phyloP scores from a whole-genome alignment of 2,888 invertebrate species.

The Limulus polyphemus region DNA sequence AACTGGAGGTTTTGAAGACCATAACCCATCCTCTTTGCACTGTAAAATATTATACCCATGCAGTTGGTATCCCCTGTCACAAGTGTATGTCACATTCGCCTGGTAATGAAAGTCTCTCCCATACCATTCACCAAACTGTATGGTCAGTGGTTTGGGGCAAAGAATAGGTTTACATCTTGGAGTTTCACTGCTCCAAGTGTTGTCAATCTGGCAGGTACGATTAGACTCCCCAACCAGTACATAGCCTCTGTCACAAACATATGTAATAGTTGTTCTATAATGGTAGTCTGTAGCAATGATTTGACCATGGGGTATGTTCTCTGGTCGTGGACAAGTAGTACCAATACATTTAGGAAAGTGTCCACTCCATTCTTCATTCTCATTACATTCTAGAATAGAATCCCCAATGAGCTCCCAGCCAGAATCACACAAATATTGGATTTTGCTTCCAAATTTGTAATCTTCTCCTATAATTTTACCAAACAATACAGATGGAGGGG shows the following conservation, averaged over 20 bases:
- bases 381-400: conserved; percentile 10
- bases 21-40: conserved; percentile 19
- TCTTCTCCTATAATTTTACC: conserved; percentile 22
- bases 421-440: conserved; percentile 19
- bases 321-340: background rate
- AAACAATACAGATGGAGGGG: conserved; percentile 24
- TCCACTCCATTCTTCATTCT: conserved; percentile 16
- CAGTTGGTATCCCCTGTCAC: conserved; percentile 20
- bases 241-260: conserved; percentile 33
- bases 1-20: conserved; percentile 16
- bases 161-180: conserved; percentile 24
- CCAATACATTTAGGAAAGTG: conserved; percentile 14
- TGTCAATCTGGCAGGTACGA: conserved; percentile 31
- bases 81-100: conserved; percentile 22
- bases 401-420: conserved; percentile 20
- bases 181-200: conserved; percentile 25
- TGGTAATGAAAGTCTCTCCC: conserved; percentile 9
- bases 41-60: conserved; percentile 11
- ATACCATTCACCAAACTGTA: background rate
- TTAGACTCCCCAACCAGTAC: conserved; percentile 30
- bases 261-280: conserved; percentile 13
- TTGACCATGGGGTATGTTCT: background rate
- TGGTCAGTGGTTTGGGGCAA: background rate
- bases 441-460: conserved; percentile 20
- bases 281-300: background rate